Conservation (phyloP, 2,797 vertebrate genomes). For the Chelon labrosus region DNA sequence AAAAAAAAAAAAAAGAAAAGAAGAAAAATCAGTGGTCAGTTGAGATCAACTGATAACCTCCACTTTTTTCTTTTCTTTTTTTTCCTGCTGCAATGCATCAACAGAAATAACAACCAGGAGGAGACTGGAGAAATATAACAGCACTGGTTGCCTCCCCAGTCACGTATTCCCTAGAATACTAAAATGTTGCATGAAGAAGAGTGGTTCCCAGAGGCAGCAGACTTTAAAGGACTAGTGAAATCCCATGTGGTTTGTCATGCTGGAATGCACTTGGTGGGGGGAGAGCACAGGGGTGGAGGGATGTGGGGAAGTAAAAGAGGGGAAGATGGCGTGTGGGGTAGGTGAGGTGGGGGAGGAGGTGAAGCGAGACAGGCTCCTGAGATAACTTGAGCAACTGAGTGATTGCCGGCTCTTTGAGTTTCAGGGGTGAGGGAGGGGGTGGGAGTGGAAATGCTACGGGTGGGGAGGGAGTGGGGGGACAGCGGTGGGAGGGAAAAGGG, state of each 20-base stretch:
- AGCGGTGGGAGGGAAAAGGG: constrained; percentile 25
- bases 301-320: constrained; percentile 32
- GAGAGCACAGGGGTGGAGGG: constrained; percentile 21
- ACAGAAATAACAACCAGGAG: constrained; percentile 66
- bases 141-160: constrained; percentile 80
- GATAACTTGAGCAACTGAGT: constrained; percentile 80
- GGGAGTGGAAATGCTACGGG: constrained; percentile 30
- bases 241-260: constrained; percentile 87
- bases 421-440: constrained; percentile 36
- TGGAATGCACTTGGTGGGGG: constrained; percentile 74
- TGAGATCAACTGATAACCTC: constrained; percentile 67
- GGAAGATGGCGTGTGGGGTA: constrained; percentile 36
- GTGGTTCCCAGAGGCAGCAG: constrained; percentile 84
- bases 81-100: constrained; percentile 48
- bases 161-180: constrained; percentile 84
- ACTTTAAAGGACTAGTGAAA: constrained; percentile 86
- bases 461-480: constrained; percentile 13
- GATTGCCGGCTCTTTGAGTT: constrained; percentile 75
- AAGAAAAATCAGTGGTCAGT: constrained; percentile 62
- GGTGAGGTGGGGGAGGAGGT: constrained; percentile 8
- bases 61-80: constrained; percentile 35
- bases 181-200: constrained; percentile 83
- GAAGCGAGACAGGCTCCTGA: constrained; percentile 76
- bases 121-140: constrained; percentile 66
- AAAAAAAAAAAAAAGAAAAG: not conserved